phyloP scores from a whole-genome alignment of 2,113 vertebrate species.

The Echinops telfairi region DNA sequence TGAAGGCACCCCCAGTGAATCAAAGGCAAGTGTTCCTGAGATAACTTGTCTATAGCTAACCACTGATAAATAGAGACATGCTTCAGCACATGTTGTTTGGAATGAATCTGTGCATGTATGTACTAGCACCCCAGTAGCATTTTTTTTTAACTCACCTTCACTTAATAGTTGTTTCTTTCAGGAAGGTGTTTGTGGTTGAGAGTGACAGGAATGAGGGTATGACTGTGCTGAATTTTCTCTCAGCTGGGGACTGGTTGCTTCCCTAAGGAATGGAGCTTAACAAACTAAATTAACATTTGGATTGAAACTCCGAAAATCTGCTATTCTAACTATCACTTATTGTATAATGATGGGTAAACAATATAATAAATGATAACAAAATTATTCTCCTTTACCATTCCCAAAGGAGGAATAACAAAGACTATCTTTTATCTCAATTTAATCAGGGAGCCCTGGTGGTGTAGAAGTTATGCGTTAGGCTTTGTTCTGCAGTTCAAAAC shows the following conservation, averaged over 20 bases:
- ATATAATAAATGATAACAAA: background rate
- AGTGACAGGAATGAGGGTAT: background rate
- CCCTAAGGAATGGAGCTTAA: background rate
- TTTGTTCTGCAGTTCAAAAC: too few relatives aligned
- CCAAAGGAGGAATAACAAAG: background rate
- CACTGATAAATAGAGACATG: too few relatives aligned
- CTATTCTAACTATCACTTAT: background rate
- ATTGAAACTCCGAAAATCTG: background rate
- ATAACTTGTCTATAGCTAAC: too few relatives aligned
- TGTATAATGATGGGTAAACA: background rate
- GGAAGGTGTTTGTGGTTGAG: background rate
- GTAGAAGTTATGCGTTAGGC: too few relatives aligned
- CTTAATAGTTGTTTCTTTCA: background rate
- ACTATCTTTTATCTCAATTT: background rate
- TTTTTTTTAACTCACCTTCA: too few relatives aligned
- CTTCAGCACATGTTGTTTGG: too few relatives aligned
- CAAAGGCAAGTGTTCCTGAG: too few relatives aligned
- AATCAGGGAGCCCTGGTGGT: too few relatives aligned
- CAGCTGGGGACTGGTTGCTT: background rate
- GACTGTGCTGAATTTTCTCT: background rate
- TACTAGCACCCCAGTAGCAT: too few relatives aligned
- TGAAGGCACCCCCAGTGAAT: too few relatives aligned
- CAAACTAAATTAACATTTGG: background rate
- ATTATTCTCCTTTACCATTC: background rate
- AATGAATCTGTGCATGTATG: too few relatives aligned